Evolutionary conservation across 1,140 invertebrate species (phyloP).

Genomic region (Panagrolaimus sp.): DNA sequence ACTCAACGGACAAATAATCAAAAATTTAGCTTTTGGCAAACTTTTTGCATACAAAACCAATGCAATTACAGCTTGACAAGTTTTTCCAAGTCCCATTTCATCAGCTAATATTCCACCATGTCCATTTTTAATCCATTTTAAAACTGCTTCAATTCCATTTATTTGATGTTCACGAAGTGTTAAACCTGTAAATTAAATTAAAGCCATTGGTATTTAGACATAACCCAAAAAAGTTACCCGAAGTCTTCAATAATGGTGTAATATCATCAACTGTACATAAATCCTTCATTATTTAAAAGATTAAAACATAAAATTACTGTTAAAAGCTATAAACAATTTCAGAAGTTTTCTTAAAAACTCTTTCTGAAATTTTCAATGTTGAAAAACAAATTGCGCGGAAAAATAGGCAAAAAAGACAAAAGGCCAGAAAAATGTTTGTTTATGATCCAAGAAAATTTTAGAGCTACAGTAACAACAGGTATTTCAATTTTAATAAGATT

Average conservation of each 20-base stretch:
- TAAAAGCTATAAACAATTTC: too few species aligned
- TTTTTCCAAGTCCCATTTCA: slow-evolving; percentile 64
- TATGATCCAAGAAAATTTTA: too few species aligned
- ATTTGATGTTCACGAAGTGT: slow-evolving; percentile 22
- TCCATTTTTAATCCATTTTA: slow-evolving; percentile 21
- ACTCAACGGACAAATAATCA: slow-evolving; percentile 61
- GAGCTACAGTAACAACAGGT: too few species aligned
- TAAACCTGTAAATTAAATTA: slow-evolving; percentile 20
- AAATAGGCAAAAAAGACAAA: too few species aligned
- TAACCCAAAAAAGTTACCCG: not conserved
- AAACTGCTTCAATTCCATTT: slow-evolving; percentile 5
- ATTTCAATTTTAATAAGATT: too few species aligned
- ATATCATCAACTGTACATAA: not conserved
- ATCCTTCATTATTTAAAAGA: too few species aligned
- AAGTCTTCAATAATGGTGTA: slow-evolving; percentile 11
- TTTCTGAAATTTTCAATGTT: too few species aligned
- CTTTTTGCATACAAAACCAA: slow-evolving; percentile 49
- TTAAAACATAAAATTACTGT: too few species aligned
- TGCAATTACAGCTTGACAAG: slow-evolving; percentile 61
- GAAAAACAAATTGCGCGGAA: too few species aligned
- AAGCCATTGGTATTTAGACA: not conserved
- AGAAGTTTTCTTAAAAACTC: too few species aligned
- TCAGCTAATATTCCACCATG: slow-evolving; percentile 60
- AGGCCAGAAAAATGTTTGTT: too few species aligned
- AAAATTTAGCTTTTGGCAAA: slow-evolving; percentile 39